Evolutionary conservation across 2,888 invertebrate genomes (phyloP).

Genomic region (Tetragonula carbonaria): DNA sequence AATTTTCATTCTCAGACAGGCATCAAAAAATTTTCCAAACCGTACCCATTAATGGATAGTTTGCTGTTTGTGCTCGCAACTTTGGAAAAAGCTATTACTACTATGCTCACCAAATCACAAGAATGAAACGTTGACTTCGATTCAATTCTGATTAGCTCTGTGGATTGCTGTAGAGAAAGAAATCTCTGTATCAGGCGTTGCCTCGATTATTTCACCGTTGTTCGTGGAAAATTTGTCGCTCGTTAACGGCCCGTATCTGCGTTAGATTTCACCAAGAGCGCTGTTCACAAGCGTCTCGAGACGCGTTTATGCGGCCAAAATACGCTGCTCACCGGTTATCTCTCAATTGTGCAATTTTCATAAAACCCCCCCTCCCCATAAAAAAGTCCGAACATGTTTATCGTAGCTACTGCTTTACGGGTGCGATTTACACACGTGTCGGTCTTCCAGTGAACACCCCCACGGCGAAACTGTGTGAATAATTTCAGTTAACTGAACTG

Average conservation of each 20-base stretch:
- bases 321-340: slow-evolving; percentile 8
- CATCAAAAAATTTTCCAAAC: too few species aligned
- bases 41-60: too few species aligned
- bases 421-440: slow-evolving; percentile 34
- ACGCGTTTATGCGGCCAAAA: neutral
- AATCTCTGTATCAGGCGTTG: neutral
- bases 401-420: slow-evolving; percentile 29
- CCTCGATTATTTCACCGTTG: neutral
- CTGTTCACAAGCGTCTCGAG: neutral
- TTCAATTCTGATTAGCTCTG: too few species aligned
- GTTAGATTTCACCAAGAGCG: neutral
- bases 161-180: too few species aligned
- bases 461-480: neutral
- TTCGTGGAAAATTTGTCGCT: neutral
- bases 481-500: neutral
- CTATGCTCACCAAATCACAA: too few species aligned
- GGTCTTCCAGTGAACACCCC: slow-evolving; percentile 1
- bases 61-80: too few species aligned
- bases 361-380: neutral
- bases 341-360: slow-evolving; percentile 32
- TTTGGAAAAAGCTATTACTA: too few species aligned
- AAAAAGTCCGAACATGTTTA: slow-evolving; percentile 26
- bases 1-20: too few species aligned
- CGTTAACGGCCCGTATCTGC: neutral
- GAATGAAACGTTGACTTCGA: too few species aligned